Base-by-base conservation (phyloP, 2,888 invertebrate genomes). In the Augochlorella aurata region DNA sequence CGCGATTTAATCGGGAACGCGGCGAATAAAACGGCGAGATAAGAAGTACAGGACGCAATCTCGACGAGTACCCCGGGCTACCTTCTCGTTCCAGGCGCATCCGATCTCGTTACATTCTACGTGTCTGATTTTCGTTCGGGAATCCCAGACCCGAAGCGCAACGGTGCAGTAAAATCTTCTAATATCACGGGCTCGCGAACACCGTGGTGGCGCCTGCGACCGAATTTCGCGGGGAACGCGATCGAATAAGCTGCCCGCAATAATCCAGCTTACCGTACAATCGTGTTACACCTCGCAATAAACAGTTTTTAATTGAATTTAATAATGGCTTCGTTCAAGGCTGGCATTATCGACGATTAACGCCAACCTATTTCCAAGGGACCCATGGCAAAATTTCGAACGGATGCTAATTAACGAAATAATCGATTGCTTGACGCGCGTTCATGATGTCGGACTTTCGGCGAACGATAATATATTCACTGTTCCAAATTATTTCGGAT, bases 1-100 rank as follows among this genome's bases (percentile, higher is more conserved):
- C 47, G 38, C 50, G 80, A 81, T 79, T 74, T 81, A 81, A 79
- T 82, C 81, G 63, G 16, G 38, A 38, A 61, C 21, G 21, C 18
- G 38, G 47, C 47, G 44, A 79, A 74, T 54, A 63, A 71, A 81
- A 79, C 47, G 54, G 45, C 65, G 61, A 69, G 81, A 71, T 79
- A 75, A 73, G 54, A 45, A 44, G 70, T 16, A 38, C 24, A 58
- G 24, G 18, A 14, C 1, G 72, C 50, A 73, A 80, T 73, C 76
- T 69, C 45, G 50, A 24, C 29, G 45, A 65, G 69, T 44, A 69
- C 24, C 61, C 50, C 45, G 29, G 29, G 45, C 67, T 61, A 66
- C 54, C 21, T 1, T 2, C 12, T 24, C 49, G 24, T 65, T 63
- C n/a, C 54, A 24, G 65, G 0, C 29, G 38, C 69, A 21, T 73